phyloP scores from a whole-genome alignment of 2,888 invertebrate genomes.

The Meliscaeva auricollis region DNA sequence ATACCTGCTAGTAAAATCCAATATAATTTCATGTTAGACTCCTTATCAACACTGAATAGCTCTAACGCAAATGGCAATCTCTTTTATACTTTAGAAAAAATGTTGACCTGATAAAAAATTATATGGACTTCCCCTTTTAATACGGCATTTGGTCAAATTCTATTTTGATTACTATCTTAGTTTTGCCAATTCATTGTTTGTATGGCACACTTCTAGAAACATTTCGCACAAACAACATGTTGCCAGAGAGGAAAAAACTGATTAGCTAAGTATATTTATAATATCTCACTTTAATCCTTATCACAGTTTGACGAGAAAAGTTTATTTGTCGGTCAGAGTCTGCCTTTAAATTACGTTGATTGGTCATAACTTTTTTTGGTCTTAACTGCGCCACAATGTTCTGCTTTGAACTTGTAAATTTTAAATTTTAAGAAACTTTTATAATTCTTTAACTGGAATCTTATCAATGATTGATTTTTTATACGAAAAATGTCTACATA shows the following conservation, averaged over 20 bases:
- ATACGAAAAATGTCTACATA: no score
- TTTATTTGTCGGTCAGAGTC: not conserved
- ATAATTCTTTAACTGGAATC: no score
- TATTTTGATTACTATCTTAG: no score
- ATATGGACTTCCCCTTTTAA: constrained; percentile 1
- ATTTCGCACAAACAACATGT: not conserved
- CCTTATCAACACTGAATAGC: constrained; percentile 8
- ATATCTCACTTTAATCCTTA: not conserved
- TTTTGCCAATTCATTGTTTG: not conserved
- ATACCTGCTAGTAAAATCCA: constrained; percentile 12
- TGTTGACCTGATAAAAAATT: no score
- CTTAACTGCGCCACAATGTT: not conserved
- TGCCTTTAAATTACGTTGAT: no score
- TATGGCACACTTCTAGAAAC: not conserved
- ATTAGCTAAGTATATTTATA: not conserved
- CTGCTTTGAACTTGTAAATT: not conserved
- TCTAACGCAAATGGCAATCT: not conserved
- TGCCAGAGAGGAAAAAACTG: not conserved
- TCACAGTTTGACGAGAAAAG: not conserved
- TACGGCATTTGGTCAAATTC: no score
- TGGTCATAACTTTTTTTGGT: no score
- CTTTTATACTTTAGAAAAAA: constrained; percentile 22
- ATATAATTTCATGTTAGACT: constrained; percentile 8
- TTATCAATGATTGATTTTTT: no score
- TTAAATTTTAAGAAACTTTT: not conserved